Percentiles rank a stretch among this genome's conserved stretches.
These are phyloP conservation scores for Centropus bengalensis DNA, from an alignment of 2,113 vertebrate genomes.

Conservation along the genomic window DNA sequence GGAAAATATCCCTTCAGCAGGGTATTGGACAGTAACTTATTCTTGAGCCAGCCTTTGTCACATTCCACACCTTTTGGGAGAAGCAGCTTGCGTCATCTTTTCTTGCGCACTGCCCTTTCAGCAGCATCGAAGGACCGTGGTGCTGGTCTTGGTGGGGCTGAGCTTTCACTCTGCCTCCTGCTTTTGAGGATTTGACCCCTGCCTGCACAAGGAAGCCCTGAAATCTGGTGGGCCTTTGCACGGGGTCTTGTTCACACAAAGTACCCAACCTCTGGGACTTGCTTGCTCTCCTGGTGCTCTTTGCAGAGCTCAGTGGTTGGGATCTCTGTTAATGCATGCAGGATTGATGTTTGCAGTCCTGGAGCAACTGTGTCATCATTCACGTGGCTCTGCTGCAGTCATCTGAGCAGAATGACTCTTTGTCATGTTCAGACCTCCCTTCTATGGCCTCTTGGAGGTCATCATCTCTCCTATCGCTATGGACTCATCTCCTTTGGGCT, in stretches of 20 bases:
- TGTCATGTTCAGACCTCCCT: not conserved
- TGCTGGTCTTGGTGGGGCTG: not conserved
- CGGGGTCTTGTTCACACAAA: not conserved
- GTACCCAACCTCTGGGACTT: not conserved
- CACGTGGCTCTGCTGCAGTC: not conserved
- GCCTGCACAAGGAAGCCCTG: not conserved
- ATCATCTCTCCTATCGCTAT: not conserved
- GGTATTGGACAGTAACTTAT: not conserved
- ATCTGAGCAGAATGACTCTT: not conserved
- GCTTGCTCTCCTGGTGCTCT: accelerated
- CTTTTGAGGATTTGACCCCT: not conserved
- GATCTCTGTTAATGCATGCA: not conserved
- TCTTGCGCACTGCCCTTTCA: not conserved
- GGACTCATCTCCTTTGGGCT: not conserved
- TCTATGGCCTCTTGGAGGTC: accelerated
- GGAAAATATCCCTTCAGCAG: not conserved
- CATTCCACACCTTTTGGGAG: not conserved
- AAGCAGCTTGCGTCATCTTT: not conserved
- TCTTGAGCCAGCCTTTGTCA: not conserved
- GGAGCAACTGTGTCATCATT: not conserved
- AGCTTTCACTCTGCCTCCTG: not conserved
- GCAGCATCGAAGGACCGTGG: accelerated
- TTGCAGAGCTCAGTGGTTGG: not conserved
- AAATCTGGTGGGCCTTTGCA: not conserved
- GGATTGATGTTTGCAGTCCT: not conserved